Evolutionary conservation across 2,113 vertebrate genomes (phyloP), one percentile per base, ranked within the genome.

Genomic region (Madoqua kirkii): DNA sequence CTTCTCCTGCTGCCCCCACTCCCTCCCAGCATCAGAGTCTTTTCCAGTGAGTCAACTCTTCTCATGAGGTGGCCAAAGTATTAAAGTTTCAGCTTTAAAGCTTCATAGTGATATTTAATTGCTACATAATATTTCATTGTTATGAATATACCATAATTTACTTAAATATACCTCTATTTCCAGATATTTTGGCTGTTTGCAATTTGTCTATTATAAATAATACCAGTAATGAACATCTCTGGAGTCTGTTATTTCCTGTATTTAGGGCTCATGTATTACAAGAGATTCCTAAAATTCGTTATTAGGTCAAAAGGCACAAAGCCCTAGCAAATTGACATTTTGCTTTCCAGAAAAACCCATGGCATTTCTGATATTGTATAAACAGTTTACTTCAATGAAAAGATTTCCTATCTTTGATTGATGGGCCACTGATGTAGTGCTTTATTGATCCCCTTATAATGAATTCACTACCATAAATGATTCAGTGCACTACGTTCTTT

Each of bases 341-440:
- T 96, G 84, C 64, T 93, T 97, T 98, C 94, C 92, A 98, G 96
- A 97, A 97, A 98, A 92, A 91, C 67, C 64, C 59, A 78, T 76
- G 59, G 50, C 64, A 91, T 96, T 97, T 95, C 95, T 96, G 92
- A 52, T 76, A 96, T 96, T 95, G 95, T 90, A 60, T 89, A 95
- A 96, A 95, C 40, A 96, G 55, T 96, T 97, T 96, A 92, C 91
- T 96, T 96, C 82, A 96, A 74, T 95, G 92, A 91, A 97, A 97
- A 96, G 36, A 93, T 93, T 96, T 96, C 87, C 83, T 96, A 59
- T 78, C 76, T 97, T 96, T 97, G 96, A 96, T 92, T 91, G 89
- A 97, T 91, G 17, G 95, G 15, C 48, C 78, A 89, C 64, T 93
- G 83, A 97, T 92, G 86, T 2, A 95, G 89, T 81, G 40, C n/a